Conservation (phyloP, 2,797 vertebrate genomes). For the Champsocephalus esox region DNA sequence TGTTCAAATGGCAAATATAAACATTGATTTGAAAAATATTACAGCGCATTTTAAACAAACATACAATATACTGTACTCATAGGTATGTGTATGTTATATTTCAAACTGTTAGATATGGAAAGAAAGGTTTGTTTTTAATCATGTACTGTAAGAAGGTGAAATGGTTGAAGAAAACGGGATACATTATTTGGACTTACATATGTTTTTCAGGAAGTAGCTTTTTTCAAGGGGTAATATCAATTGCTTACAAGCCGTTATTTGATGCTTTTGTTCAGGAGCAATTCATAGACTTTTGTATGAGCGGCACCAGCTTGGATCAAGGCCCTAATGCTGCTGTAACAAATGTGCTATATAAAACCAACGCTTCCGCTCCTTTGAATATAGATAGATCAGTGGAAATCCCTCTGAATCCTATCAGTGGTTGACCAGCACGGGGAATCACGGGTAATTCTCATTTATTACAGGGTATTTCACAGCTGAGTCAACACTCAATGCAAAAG, state of each 20-base stretch:
- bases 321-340: slow-evolving; percentile 19
- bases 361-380: slow-evolving; percentile 7
- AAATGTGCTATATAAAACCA: slow-evolving; percentile 4
- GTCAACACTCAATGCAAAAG: slow-evolving; percentile 76
- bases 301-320: not conserved
- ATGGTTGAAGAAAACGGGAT: not conserved
- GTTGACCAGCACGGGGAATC: slow-evolving; percentile 65
- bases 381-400: slow-evolving; percentile 43
- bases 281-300: not conserved
- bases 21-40: not conserved
- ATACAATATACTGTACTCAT: too few relatives aligned
- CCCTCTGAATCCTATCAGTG: slow-evolving; percentile 60
- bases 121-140: not conserved
- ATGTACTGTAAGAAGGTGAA: not conserved
- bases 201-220: not conserved
- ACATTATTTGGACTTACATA: not conserved
- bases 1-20: slow-evolving; percentile 10
- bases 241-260: not conserved
- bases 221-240: slow-evolving; percentile 8
- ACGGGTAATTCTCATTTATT: slow-evolving; percentile 71
- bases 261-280: not conserved
- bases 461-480: slow-evolving; percentile 74
- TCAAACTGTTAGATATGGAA: not conserved
- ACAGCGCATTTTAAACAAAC: not conserved
- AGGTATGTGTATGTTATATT: too few relatives aligned